phyloP scores from a whole-genome alignment of 2,113 vertebrate species.

The Urocitellus parryii region DNA sequence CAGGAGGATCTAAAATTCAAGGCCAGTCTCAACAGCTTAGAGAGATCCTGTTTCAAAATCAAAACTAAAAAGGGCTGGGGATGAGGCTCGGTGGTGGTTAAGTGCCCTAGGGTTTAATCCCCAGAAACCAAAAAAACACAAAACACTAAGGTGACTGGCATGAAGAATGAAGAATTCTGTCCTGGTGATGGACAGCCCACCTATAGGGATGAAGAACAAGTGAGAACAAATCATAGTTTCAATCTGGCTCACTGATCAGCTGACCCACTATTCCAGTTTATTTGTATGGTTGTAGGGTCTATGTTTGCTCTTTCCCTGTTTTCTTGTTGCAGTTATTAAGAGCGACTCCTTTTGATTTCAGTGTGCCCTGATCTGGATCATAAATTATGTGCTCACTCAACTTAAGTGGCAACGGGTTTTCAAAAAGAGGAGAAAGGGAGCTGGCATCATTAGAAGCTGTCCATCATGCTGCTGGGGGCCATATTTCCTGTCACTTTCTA shows the following conservation, averaged over 20 bases:
- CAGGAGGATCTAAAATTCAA: too few species aligned
- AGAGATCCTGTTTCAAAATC: too few species aligned
- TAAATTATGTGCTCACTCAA: background rate
- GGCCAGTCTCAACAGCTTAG: too few species aligned
- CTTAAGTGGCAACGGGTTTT: background rate
- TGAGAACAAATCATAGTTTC: too few species aligned
- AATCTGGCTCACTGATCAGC: background rate
- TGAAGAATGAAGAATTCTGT: too few species aligned
- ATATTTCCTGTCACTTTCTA: background rate
- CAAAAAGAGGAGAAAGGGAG: rapidly evolving
- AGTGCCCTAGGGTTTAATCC: too few species aligned
- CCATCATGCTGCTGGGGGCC: background rate
- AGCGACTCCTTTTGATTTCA: background rate
- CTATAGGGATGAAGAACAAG: rapidly evolving
- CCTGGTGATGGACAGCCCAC: rapidly evolving
- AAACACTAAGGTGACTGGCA: background rate
- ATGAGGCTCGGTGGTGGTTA: too few species aligned
- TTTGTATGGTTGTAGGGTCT: background rate
- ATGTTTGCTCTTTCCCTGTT: background rate
- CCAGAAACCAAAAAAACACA: too few species aligned
- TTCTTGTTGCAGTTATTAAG: background rate
- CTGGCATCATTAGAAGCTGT: background rate
- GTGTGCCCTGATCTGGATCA: too few species aligned
- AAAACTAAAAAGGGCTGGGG: too few species aligned
- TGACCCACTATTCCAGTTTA: background rate